phyloP scores from a whole-genome alignment of 2,797 vertebrate species.

The Phrynocephalus vlangalii region DNA sequence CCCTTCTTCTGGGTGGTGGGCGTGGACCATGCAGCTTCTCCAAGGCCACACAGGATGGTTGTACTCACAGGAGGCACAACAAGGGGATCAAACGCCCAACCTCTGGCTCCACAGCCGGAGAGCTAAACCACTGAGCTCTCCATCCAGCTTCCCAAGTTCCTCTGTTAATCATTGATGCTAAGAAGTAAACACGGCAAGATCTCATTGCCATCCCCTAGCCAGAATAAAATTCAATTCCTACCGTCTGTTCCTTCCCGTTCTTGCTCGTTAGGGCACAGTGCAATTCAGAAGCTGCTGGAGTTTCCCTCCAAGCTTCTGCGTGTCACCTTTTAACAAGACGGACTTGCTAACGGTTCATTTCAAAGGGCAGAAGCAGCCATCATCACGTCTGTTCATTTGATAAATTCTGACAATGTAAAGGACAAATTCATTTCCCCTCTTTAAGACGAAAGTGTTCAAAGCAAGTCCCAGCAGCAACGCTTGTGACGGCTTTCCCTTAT shows the following conservation, averaged over 20 bases:
- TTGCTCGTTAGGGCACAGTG: slow-evolving; percentile 34
- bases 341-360: slow-evolving; percentile 62
- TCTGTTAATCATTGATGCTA: slow-evolving; percentile 11
- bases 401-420: slow-evolving; percentile 51
- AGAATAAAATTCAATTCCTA: slow-evolving; percentile 8
- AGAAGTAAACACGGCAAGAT: slow-evolving; percentile 48
- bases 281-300: slow-evolving; percentile 51
- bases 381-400: slow-evolving; percentile 48
- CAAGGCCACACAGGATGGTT: too few relatives aligned
- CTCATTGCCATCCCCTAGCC: not conserved
- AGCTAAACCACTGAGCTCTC: too few relatives aligned
- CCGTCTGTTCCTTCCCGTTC: slow-evolving; percentile 41
- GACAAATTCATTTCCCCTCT: slow-evolving; percentile 60
- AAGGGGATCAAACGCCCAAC: too few relatives aligned
- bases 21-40: too few relatives aligned
- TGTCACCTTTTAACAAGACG: slow-evolving; percentile 64
- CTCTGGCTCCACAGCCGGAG: too few relatives aligned
- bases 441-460: slow-evolving; percentile 49
- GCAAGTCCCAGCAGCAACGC: slow-evolving; percentile 45
- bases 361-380: slow-evolving; percentile 64
- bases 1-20: too few relatives aligned
- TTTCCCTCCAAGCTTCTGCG: slow-evolving; percentile 41
- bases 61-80: too few relatives aligned
- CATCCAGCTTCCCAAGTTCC: not conserved
- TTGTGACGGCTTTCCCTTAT: slow-evolving; percentile 48